phyloP scores from a whole-genome alignment of 2,888 invertebrate species.

The Hirtodrosophila cameraria region DNA sequence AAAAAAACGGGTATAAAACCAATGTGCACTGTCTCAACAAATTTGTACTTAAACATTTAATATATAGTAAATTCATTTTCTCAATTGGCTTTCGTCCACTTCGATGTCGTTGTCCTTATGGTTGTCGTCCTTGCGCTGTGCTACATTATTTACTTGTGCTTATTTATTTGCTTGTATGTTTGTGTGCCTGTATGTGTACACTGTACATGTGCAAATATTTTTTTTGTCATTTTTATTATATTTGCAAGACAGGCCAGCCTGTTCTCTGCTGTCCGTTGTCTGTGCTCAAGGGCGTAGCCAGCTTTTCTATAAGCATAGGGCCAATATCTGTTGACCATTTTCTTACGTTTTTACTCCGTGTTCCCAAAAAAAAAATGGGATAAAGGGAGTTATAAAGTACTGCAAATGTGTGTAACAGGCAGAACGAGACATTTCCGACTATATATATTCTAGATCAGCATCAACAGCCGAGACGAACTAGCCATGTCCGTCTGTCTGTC shows the following conservation, averaged over 20 bases:
- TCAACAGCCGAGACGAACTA: too few relatives aligned
- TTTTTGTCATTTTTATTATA: slow-evolving; percentile 75
- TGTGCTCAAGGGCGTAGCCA: too few relatives aligned
- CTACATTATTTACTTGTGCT: slow-evolving; percentile 68
- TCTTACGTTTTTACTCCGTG: too few relatives aligned
- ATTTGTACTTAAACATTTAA: slow-evolving; percentile 68
- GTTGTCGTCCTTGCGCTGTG: slow-evolving; percentile 31
- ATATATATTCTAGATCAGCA: too few relatives aligned
- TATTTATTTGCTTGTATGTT: slow-evolving; percentile 66
- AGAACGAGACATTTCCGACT: too few relatives aligned
- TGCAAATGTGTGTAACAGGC: too few relatives aligned
- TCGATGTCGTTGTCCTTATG: slow-evolving; percentile 54
- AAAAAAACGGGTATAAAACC: too few relatives aligned
- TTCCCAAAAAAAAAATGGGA: too few relatives aligned
- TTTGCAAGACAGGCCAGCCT: slow-evolving; percentile 41
- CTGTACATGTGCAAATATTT: slow-evolving; percentile 67
- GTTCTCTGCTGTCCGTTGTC: slow-evolving; percentile 8
- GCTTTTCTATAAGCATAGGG: too few relatives aligned
- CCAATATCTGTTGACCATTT: too few relatives aligned
- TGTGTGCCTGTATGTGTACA: slow-evolving; percentile 71
- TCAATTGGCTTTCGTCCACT: slow-evolving; percentile 66
- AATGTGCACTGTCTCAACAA: slow-evolving; percentile 33
- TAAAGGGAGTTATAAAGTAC: too few relatives aligned
- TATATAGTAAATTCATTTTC: slow-evolving; percentile 76
- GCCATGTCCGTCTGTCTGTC: too few relatives aligned